Percentiles rank a stretch among this genome's conserved stretches.
These are phyloP conservation scores for Stegostoma tigrinum DNA, from an alignment of 2,113 vertebrate genomes.

Conservation along the genomic window DNA sequence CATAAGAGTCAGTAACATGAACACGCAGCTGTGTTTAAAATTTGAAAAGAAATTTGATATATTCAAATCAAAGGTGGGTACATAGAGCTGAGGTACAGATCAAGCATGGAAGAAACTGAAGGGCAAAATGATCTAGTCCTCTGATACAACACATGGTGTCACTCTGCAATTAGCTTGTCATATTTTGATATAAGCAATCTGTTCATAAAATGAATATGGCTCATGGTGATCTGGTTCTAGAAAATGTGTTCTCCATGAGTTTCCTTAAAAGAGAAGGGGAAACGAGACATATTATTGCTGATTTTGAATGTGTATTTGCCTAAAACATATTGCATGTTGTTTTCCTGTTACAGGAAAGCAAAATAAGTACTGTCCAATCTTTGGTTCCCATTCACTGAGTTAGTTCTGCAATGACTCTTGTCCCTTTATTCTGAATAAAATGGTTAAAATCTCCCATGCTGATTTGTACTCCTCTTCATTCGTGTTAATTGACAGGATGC, in stretches of 20 bases:
- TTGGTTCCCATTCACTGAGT: not conserved
- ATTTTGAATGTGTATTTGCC: not conserved
- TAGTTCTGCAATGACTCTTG: not conserved
- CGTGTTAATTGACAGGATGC: not conserved
- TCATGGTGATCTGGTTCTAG: not conserved
- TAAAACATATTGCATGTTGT: not conserved
- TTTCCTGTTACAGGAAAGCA: not conserved
- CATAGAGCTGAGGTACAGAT: not conserved
- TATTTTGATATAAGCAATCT: not conserved
- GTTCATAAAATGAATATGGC: not conserved
- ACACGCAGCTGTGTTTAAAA: not conserved
- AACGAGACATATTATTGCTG: not conserved
- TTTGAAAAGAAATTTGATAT: not conserved
- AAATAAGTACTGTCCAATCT: not conserved
- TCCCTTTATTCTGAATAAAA: not conserved
- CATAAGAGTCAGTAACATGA: conserved; percentile 10
- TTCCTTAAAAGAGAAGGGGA: not conserved
- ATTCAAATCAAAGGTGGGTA: not conserved
- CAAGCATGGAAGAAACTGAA: too few relatives aligned
- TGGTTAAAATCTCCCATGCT: not conserved
- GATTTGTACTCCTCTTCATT: not conserved
- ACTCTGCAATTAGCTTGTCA: not conserved
- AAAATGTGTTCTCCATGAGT: not conserved
- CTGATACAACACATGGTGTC: not conserved
- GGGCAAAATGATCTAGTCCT: too few relatives aligned